Evolutionary conservation across 1,140 invertebrate species (phyloP), one percentile per base, ranked within the genome.

Genomic region (Psilanteris sp.): DNA sequence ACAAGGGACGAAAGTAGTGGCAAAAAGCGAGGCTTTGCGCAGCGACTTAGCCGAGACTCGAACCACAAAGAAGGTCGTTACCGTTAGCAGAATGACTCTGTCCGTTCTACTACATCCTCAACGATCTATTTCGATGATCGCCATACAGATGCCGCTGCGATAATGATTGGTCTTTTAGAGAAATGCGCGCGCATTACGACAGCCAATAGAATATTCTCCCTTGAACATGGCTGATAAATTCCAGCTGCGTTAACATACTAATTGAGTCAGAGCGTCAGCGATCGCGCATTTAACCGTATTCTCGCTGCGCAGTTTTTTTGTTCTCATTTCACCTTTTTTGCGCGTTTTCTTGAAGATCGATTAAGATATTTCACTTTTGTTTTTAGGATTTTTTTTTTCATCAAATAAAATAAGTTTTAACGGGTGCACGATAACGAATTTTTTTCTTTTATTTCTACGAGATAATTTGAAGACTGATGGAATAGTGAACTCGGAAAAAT

Each of bases 141-240:
- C 64, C 81, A 85, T 87, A 83, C 86, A 89, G 87, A 89, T 89
- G 87, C 77, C 87, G 87, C 87, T 88, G 86, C 79, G 79, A 85
- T 88, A 89, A 89, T 86, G 81, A 84, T 86, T 80, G 80, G 62
- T 78, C 61, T 77, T 57, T 16, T 24, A 1, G 16, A 14, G 34
- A 18, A 50, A 15, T 77, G 52, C 77, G 75, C 76, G 67, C 78
- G 70, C 78, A 70, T 64, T 59, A 70, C 34, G 11, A 20, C 43
- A 37, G 15, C 48, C 64, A 77, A 77, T 77, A 16, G 32, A 26
- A 55, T 3, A 3, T 20, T 7, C 18, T 18, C 34, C 14, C 32
- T 15, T 1, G 26, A 75, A 68, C 43, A 68, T 62, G 77, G 52
- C 46, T 48, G 66, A 77, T 74, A 41, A 76, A 62, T 62, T 27